A percentile compares a stretch with the other conserved stretches of the same genome.
Conservation (phyloP, 2,113 vertebrate genomes). For the Ornithorhynchus anatinus region DNA sequence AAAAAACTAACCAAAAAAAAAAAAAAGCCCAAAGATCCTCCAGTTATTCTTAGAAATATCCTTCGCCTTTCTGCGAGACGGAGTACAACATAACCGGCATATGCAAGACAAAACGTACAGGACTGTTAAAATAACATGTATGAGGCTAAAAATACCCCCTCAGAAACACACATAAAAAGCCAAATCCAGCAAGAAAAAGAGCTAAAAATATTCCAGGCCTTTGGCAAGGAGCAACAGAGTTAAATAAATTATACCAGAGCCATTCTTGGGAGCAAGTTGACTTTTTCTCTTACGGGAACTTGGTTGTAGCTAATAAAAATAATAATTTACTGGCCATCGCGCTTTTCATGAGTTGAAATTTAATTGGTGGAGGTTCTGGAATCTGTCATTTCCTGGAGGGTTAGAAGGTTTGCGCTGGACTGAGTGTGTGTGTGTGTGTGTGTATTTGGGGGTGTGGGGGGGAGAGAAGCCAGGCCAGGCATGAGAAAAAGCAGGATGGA, state of each 20-base stretch:
- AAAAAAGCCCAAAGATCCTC: conserved; percentile 22
- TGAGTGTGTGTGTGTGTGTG: no score
- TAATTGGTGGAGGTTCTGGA: conserved; percentile 70
- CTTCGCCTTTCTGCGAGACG: conserved; percentile 42
- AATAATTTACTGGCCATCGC: conserved; percentile 58
- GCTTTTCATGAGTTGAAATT: conserved; percentile 69
- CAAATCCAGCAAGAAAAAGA: conserved; percentile 76
- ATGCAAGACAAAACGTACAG: conserved; percentile 65
- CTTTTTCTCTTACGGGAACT: conserved; percentile 63
- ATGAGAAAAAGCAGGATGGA: background rate
- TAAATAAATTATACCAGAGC: conserved; percentile 73
- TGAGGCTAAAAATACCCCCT: conserved; percentile 72
- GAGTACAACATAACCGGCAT: conserved; percentile 56
- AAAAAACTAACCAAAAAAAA: no score
- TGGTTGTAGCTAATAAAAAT: conserved; percentile 63
- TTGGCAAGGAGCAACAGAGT: conserved; percentile 73
- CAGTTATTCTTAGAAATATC: conserved; percentile 51
- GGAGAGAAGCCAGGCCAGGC: background rate
- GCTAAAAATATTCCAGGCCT: conserved; percentile 78
- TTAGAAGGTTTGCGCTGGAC: conserved; percentile 56
- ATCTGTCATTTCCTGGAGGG: conserved; percentile 62
- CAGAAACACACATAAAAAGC: conserved; percentile 70
- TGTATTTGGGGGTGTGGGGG: background rate
- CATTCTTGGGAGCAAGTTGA: conserved; percentile 58
- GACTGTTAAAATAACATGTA: conserved; percentile 75